These are phyloP conservation scores for Drosophila fuyamai DNA, from an alignment of 1,140 invertebrate species.

Conservation along the genomic window DNA sequence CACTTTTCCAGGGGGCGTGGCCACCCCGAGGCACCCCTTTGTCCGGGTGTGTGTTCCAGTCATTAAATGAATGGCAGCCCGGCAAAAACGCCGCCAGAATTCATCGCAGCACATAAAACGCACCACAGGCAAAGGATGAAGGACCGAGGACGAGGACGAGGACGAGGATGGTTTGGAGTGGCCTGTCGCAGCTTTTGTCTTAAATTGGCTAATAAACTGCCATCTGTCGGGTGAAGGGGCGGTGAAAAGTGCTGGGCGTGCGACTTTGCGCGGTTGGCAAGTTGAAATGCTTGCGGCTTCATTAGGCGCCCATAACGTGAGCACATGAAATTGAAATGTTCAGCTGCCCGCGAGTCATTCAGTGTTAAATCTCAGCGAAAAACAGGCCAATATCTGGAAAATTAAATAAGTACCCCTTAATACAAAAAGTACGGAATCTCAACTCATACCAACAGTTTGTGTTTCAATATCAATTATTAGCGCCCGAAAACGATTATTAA, in stretches of 20 bases:
- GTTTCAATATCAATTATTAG: too few relatives aligned
- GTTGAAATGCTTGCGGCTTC: constrained; percentile 74
- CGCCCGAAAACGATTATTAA: too few relatives aligned
- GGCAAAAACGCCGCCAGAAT: constrained; percentile 74
- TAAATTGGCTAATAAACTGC: constrained; percentile 81
- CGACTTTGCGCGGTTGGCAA: constrained; percentile 61
- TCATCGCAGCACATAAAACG: constrained; percentile 82
- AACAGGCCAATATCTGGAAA: constrained; percentile 3
- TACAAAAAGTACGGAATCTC: too few relatives aligned
- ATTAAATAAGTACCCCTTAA: not conserved
- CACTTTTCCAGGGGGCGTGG: constrained; percentile 63
- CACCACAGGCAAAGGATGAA: constrained; percentile 52
- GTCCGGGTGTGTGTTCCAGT: constrained; percentile 41
- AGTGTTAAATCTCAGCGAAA: constrained; percentile 37
- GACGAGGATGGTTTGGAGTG: constrained; percentile 30
- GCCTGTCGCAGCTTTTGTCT: constrained; percentile 67
- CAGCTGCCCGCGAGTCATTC: constrained; percentile 7
- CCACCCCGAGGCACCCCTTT: constrained; percentile 1
- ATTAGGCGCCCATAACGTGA: constrained; percentile 73
- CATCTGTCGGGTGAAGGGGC: constrained; percentile 42
- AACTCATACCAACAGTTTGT: too few relatives aligned
- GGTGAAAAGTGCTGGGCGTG: constrained; percentile 38
- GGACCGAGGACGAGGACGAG: not conserved
- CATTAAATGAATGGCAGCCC: constrained; percentile 71
- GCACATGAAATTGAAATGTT: constrained; percentile 68